Base-by-base conservation (phyloP, 2,888 invertebrate genomes). In the Punctoribates punctum region DNA sequence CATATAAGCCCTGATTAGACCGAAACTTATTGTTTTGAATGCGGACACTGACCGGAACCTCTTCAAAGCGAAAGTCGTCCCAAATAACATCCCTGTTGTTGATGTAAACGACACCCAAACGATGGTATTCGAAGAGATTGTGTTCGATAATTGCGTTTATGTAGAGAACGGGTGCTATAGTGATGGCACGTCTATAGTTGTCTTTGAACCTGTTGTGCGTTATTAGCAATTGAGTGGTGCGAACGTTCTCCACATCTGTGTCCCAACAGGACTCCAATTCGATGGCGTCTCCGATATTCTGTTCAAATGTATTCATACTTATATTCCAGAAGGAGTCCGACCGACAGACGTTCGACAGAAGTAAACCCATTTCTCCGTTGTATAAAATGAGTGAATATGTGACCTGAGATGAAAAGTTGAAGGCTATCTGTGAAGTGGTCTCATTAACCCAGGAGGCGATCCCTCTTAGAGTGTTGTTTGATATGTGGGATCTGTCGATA, bases 291-390 rank as follows among this genome's bases (percentile, higher is more conserved):
- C 90, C 89, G 38, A 88, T 83, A 81, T 93, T 93, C 70, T 89
- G 88, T 80, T 90, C 91, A 83, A 97, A 94, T 84, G 87, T 89
- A 83, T 94, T 95, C n/a, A 92, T 92, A 0, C 93, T 94, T n/a
- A 96, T 88, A 83, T 97, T 97, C 89, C 85, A 81, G 89, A 73
- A 84, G 81, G 75, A 81, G 79, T 38, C 80, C 80, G 84, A 88
- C 6, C 90, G 90, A 82, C 97, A 97, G 82, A 90, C 96, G 84
- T 99, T 99, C 2, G 97, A 96, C 80, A 97, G 90, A 73, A 95
- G 85, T 62, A 98, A 88, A 0, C 96, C 97, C 46, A 91, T 88
- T 82, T 95, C 93, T 9, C 91, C 85, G 84, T 99, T 99, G 79
- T 90, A 90, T 80, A 90, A 89, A 81, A 99, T 89, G 83, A 91